Conservation (phyloP, 1,140 invertebrate species). For the Pseudoatta argentina region DNA sequence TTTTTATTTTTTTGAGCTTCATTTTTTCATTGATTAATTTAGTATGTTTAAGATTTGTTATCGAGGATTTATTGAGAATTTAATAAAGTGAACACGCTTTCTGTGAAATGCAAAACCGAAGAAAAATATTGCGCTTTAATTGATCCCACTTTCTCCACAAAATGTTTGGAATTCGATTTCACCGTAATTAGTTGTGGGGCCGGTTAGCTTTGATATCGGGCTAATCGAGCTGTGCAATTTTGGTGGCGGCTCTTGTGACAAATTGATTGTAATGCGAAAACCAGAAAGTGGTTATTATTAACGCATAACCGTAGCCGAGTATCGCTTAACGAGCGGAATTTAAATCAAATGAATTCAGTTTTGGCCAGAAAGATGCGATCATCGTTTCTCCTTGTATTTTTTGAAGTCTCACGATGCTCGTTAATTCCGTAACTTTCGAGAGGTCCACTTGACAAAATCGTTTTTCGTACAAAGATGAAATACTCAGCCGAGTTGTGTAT, state of each 20-base stretch:
- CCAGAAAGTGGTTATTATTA: constrained; percentile 50
- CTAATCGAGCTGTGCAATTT: constrained; percentile 60
- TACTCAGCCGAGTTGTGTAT: neutral
- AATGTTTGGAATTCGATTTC: constrained; percentile 55
- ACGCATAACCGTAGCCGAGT: constrained; percentile 18
- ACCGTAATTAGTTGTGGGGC: constrained; percentile 35
- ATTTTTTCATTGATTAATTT: neutral
- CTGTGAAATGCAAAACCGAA: neutral
- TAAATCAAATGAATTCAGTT: constrained; percentile 54
- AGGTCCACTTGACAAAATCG: neutral
- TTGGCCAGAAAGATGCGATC: constrained; percentile 11
- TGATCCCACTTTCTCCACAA: constrained; percentile 27
- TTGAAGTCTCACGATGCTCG: constrained; percentile 31
- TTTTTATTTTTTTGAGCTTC: neutral
- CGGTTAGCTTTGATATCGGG: constrained; percentile 50
- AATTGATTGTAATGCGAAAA: constrained; percentile 41
- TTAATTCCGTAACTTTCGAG: constrained; percentile 40
- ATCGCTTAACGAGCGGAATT: constrained; percentile 54
- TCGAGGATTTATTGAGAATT: neutral
- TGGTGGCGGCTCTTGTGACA: constrained; percentile 11
- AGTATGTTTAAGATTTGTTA: neutral
- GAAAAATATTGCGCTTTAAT: constrained; percentile 26
- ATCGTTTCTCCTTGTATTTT: constrained; percentile 13
- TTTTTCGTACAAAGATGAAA: constrained; percentile 24
- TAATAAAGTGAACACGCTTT: neutral